Base-by-base conservation (phyloP, 2,797 vertebrate genomes). In the Chanos chanos region DNA sequence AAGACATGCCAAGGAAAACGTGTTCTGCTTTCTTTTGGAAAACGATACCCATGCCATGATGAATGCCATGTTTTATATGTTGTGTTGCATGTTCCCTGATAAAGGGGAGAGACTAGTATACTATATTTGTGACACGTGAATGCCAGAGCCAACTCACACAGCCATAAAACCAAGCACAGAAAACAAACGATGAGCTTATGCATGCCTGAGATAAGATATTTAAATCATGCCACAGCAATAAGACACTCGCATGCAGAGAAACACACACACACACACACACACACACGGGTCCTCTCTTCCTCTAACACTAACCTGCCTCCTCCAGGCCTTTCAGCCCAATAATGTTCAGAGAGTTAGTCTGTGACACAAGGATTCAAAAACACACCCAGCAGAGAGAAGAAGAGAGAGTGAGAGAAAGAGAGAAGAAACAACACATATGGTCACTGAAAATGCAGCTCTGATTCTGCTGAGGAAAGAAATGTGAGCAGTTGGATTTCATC, bases 271-370 rank as follows among this genome's bases (percentile, higher is more conserved):
- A n/a, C 3, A 16, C 33, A 13, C 25, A 66, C 30, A 30, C 30
- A 61, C 27, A 30, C 15, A 49, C 9, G 25, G 28, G 27, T 30
- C 10, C 34, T 30, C 34, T 28, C n/a, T n/a, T n/a, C n/a, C n/a
- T n/a, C 47, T 62, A 52, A 65, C 57, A 63, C 58, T 56, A 63
- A 70, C 64, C 61, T 75, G 70, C 69, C 16, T 33, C 55, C 52
- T 54, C 50, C 13, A 37, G 41, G 50, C 9, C 66, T 61, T 66
- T 69, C 13, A 44, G 39, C 63, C 24, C 25, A 4, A 49, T 68
- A 48, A 53, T 39, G 47, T 37, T 61, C 27, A 51, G 21, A 64
- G 47, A 65, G 51, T 64, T 70, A 44, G 40, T 65, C 54, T 44
- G 63, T 52, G 34, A 56, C 33, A 49, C 40, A 16, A 22, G 37